Evolutionary conservation across 2,888 invertebrate species (phyloP).

Genomic region (Folsomia candida): DNA sequence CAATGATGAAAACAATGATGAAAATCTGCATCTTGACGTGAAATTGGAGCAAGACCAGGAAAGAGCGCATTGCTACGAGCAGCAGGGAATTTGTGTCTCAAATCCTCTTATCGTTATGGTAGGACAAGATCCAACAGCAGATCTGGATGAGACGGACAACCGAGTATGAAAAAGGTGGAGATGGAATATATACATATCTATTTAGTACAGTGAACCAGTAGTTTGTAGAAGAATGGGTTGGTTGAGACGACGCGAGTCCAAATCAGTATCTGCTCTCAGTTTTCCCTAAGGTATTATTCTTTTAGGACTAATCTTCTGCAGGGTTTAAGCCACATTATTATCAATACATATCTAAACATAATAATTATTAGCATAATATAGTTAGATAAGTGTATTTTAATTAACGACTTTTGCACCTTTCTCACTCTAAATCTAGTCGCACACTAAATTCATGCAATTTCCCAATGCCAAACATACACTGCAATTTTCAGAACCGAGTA

Average conservation of each 20-base stretch:
- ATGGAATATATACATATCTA: too few relatives aligned
- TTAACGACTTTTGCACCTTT: too few relatives aligned
- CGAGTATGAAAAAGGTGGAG: background rate
- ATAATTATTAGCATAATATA: too few relatives aligned
- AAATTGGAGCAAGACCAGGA: background rate
- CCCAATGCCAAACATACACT: background rate
- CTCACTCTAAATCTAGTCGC: background rate
- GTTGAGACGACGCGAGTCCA: too few relatives aligned
- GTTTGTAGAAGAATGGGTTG: too few relatives aligned
- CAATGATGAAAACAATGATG: background rate
- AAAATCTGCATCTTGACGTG: background rate
- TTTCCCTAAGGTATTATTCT: too few relatives aligned
- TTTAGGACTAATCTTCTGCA: too few relatives aligned
- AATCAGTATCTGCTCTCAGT: background rate
- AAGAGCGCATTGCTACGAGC: background rate
- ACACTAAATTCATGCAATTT: background rate
- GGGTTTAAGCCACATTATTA: too few relatives aligned
- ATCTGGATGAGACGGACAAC: background rate
- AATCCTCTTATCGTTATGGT: background rate
- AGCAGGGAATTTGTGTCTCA: background rate
- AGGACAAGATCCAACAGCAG: background rate
- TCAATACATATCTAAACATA: too few relatives aligned
- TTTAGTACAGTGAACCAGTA: too few relatives aligned
- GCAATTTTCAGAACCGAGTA: background rate
- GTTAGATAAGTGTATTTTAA: too few relatives aligned